phyloP scores from a whole-genome alignment of 2,797 vertebrate genomes.

The Macropodus opercularis region DNA sequence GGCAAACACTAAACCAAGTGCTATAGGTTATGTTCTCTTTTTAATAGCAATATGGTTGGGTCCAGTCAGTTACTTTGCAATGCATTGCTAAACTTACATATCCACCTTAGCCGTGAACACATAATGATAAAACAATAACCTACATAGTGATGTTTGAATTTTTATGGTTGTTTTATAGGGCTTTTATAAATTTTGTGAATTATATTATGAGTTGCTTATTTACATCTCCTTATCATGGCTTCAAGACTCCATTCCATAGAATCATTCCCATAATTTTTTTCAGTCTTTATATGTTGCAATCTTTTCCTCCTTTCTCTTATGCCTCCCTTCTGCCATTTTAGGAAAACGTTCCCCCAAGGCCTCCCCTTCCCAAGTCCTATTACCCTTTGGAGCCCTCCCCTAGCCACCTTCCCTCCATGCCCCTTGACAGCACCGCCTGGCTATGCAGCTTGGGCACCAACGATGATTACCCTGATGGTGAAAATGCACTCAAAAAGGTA shows the following conservation, averaged over 20 bases:
- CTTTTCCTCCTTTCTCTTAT: no score
- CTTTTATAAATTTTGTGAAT: not conserved
- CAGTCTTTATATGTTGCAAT: no score
- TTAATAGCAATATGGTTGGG: not conserved
- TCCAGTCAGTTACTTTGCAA: not conserved
- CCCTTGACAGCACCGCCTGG: slow-evolving; percentile 80
- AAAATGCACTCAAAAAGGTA: slow-evolving; percentile 88
- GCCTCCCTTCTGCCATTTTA: slow-evolving; percentile 59
- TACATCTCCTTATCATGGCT: not conserved
- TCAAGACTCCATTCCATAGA: slow-evolving; percentile 37
- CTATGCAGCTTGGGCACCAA: slow-evolving; percentile 71
- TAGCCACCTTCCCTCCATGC: slow-evolving; percentile 85
- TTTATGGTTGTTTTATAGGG: not conserved
- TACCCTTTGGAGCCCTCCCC: slow-evolving; percentile 90
- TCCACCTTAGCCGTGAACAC: no score
- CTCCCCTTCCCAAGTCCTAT: slow-evolving; percentile 96
- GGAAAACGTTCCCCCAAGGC: slow-evolving; percentile 93
- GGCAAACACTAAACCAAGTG: no score
- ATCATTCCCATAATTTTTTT: slow-evolving; percentile 52
- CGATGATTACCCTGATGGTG: slow-evolving; percentile 73
- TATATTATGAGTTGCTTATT: no score
- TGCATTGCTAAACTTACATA: not conserved
- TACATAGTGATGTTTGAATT: not conserved
- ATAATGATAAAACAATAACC: not conserved
- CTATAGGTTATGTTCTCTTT: not conserved